Evolutionary conservation across 2,113 vertebrate species (phyloP), one percentile per base, ranked within the genome.

Genomic region (Pimephales promelas): DNA sequence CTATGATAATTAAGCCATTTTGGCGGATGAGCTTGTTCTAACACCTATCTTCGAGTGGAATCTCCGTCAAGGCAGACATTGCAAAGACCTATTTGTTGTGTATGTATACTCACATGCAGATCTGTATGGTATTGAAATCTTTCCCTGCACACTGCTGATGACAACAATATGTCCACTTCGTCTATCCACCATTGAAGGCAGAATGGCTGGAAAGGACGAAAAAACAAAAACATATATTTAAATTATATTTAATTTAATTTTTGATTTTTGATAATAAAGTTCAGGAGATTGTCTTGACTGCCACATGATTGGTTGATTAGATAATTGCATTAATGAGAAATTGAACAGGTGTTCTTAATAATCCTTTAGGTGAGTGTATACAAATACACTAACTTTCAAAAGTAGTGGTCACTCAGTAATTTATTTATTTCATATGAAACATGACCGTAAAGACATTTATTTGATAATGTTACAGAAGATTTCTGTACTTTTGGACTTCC

Each of bases 91-190:
- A 3, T 66, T 20, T 66, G 34, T 66, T 34, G 62, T 20, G 62
- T 34, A 66, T 31, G 71, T 73, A 20, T 83, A 96, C 97, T 96
- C 92, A 99, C 98, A 99, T 0, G 98, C 97, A 0, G 98, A 99
- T 90, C 98, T 95, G 88, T 96, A 97, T 31, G 98, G 98, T 87
- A 98, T 94, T 86, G 96, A 93, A 61, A 98, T 96, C 91, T 95
- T 98, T 78, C 97, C 98, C 94, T 99, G 98, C 85, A 99, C 72
- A 0, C 98, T 99, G 95, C 97, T 99, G 88, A 99, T 97, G 43
- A 92, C 94, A 0, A 97, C 96, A 7, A 99, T 89, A 82, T 98
- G 97, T 57, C 98, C 97, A 47, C 92, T 94, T 82, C 88, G 92
- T 82, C 94, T 93, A 61, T 91, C 89, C 85, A 98, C 94, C 88